Percentiles rank a stretch among this genome's conserved stretches.
Evolutionary conservation across 2,888 invertebrate genomes (phyloP).

Genomic region (Drosophila hamatofila): DNA sequence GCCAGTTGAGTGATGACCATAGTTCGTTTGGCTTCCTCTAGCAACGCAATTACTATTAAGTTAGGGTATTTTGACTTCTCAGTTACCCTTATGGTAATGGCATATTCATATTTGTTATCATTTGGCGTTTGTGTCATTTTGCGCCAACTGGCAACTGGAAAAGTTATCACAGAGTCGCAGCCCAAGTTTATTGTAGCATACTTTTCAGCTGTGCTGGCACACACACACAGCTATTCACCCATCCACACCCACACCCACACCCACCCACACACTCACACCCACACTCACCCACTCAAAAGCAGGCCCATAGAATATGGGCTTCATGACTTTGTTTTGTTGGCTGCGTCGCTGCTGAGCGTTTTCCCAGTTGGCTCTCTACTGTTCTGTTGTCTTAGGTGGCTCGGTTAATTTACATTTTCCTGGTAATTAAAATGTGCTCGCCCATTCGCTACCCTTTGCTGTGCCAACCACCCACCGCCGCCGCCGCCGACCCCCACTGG

Average conservation of each 20-base stretch:
- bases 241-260: not conserved
- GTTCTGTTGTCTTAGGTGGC: conserved; percentile 72
- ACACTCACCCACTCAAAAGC: not conserved
- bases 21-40: not conserved
- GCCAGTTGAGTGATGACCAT: not conserved
- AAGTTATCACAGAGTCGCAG: conserved; percentile 69
- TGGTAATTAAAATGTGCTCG: conserved; percentile 78
- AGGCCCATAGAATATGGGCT: conserved; percentile 30
- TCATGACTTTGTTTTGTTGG: conserved; percentile 60
- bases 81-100: not conserved
- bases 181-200: conserved; percentile 59
- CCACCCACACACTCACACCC: not conserved
- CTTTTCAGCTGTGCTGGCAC: conserved; percentile 33
- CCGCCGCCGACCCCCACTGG: not conserved
- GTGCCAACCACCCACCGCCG: no score
- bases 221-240: not conserved
- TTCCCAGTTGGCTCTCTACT: conserved; percentile 46
- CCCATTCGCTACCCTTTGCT: conserved; percentile 20
- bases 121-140: conserved; percentile 50
- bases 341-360: conserved; percentile 33
- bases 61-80: conserved; percentile 22
- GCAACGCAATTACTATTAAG: no score
- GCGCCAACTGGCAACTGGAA: conserved; percentile 39
- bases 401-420: conserved; percentile 80
- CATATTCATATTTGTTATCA: conserved; percentile 39